These are phyloP conservation scores for Aurelia sp. DNA, from an alignment of 30 jellyfish, hydroid and myxozoan species.

Conservation along the genomic window DNA sequence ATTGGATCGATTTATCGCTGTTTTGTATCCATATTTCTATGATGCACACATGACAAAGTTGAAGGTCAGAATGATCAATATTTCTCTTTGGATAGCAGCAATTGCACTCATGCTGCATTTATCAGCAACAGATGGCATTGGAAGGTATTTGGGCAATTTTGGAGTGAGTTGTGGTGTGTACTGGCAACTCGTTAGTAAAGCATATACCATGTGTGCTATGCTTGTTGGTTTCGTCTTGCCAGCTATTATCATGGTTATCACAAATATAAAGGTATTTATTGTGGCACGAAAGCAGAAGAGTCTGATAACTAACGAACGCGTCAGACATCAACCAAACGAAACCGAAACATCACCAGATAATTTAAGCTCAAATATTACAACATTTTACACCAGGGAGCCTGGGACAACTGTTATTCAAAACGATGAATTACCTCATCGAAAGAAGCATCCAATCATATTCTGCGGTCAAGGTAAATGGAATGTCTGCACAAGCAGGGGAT, in stretches of 20 bases:
- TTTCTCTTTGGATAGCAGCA: constrained; percentile 16
- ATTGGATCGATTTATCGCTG: constrained; percentile 38
- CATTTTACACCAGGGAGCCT: neutral
- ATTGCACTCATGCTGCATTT: constrained; percentile 10
- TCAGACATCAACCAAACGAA: neutral
- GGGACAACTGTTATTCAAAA: too few species aligned
- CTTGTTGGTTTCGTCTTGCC: constrained; percentile 5
- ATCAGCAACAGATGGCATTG: constrained; percentile 13
- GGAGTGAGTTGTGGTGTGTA: constrained; percentile 47
- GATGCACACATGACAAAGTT: constrained; percentile 1
- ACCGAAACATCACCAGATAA: too few species aligned
- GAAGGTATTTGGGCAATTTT: constrained; percentile 6
- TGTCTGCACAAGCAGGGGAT: too few species aligned
- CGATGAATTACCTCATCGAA: too few species aligned
- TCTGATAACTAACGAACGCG: neutral
- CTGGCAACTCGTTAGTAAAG: constrained; percentile 19
- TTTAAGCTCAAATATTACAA: neutral
- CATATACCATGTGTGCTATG: neutral
- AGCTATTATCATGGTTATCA: neutral
- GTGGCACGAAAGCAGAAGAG: constrained; percentile 40
- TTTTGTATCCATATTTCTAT: constrained; percentile 32
- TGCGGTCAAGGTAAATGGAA: too few species aligned
- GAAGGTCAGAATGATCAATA: neutral
- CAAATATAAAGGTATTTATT: constrained; percentile 27
- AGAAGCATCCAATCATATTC: too few species aligned